Base-by-base conservation (phyloP, 2,797 vertebrate genomes). In the Pristis pectinata region DNA sequence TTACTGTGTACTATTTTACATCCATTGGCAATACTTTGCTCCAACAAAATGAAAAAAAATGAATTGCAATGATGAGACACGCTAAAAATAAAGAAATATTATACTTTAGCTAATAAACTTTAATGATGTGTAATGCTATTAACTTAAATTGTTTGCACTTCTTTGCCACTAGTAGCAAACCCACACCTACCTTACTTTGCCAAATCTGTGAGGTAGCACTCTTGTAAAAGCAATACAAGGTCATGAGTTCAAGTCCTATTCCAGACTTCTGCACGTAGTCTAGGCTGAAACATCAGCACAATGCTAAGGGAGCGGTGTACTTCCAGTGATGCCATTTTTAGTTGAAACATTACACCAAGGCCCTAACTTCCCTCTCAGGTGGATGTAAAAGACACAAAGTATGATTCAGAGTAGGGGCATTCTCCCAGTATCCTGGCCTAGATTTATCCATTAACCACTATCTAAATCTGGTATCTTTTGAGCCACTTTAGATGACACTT, bases 41-140 rank as follows among this genome's bases (percentile, higher is more conserved):
- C 13, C 44, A 19, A 72, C 8, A n/a, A n/a, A n/a, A 30, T 53
- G 49, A 49, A 74, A 74, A 49, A 13, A 74, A n/a, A 74, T 49
- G 61, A 91, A 64, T 41, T 37, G n/a, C 8, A 37, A 91, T 37
- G 59, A 6, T 91, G 61, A 22, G 7, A 59, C 19, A 22, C 64
- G 91, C 22, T 22, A 22, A 64, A 41, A 87, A 56, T 87, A 56
- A 64, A 64, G 61, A 2, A 64, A 67, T 41, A 64, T 67, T 91
- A 9, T 64, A 67, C 87, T 64, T 91, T 37, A 41, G 87, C 59
- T 37, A 61, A 64, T 91, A 91, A 91, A 91, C n/a, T 91, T 67
- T 24, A 67, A 41, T 24, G 37, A 24, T 64, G n/a, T 91, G n/a
- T 19, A 19, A 91, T 30, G 22, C 15, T 82, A 2, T 87, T 87